phyloP scores from a whole-genome alignment of 2,113 vertebrate species.

The Centropus bengalensis region DNA sequence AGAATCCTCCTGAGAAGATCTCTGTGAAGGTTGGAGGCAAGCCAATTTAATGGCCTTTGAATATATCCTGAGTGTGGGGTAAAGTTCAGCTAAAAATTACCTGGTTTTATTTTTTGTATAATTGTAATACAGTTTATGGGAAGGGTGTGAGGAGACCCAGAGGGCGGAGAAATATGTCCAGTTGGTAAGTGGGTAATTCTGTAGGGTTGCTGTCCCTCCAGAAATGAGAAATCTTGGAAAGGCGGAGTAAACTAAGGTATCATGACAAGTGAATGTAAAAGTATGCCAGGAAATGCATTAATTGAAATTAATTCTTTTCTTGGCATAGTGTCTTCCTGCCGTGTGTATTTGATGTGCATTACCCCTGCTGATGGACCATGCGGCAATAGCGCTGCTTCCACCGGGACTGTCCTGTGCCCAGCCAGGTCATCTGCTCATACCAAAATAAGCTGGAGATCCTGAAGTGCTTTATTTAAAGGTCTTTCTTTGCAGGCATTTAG shows the following conservation, averaged over 20 bases:
- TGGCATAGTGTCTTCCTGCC: constrained; percentile 43
- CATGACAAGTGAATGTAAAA: constrained; percentile 92
- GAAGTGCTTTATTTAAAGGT: constrained; percentile 51
- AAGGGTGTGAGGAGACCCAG: not conserved
- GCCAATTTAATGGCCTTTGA: constrained; percentile 31
- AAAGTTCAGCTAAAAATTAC: constrained; percentile 38
- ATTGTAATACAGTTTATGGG: constrained; percentile 16
- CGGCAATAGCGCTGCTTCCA: constrained; percentile 25
- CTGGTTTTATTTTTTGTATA: constrained; percentile 12
- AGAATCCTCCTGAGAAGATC: constrained; percentile 59
- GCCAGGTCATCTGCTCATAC: constrained; percentile 26
- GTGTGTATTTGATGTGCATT: not conserved
- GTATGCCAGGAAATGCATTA: constrained; percentile 79
- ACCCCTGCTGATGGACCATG: not conserved
- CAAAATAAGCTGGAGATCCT: constrained; percentile 58
- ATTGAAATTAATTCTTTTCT: not conserved
- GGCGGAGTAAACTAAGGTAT: constrained; percentile 53
- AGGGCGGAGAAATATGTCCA: not conserved
- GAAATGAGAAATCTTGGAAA: constrained; percentile 24
- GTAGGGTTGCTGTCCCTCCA: not conserved
- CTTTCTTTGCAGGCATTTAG: constrained; percentile 18
- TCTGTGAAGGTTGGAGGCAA: constrained; percentile 53
- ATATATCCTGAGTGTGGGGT: constrained; percentile 35
- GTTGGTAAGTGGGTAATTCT: not conserved
- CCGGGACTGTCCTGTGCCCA: constrained; percentile 20